Percentiles rank a stretch among this genome's conserved stretches.
phyloP scores from a whole-genome alignment of 2,797 vertebrate genomes.

The Podarcis siculus region DNA sequence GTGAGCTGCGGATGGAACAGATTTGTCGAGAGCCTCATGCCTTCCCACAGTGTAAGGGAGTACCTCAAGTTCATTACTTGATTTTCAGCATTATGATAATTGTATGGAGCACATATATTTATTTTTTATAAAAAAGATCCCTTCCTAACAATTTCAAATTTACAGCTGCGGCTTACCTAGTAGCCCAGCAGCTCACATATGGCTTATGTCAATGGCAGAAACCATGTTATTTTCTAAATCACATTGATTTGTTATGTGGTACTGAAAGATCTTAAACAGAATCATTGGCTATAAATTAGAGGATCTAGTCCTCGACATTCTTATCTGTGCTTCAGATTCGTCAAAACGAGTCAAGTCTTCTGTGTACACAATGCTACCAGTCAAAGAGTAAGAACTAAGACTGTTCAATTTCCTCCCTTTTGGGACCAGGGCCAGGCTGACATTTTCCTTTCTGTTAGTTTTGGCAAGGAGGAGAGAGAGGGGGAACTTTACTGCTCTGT shows the following conservation, averaged over 20 bases:
- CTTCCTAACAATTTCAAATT: slow-evolving; percentile 74
- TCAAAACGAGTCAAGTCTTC: slow-evolving; percentile 80
- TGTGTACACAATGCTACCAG: slow-evolving; percentile 83
- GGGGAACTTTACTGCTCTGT: slow-evolving; percentile 82
- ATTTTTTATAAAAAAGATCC: slow-evolving; percentile 64
- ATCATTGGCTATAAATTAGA: slow-evolving; percentile 81
- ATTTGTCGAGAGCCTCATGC: slow-evolving; percentile 53
- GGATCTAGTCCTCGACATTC: slow-evolving; percentile 78
- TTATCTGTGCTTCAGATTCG: slow-evolving; percentile 80
- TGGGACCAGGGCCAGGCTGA: slow-evolving; percentile 80
- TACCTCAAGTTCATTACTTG: slow-evolving; percentile 69
- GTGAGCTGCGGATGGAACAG: slow-evolving; percentile 48
- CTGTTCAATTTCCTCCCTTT: slow-evolving; percentile 82
- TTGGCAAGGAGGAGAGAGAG: slow-evolving; percentile 81
- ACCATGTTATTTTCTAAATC: slow-evolving; percentile 80
- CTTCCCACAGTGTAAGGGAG: slow-evolving; percentile 57
- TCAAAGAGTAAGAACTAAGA: slow-evolving; percentile 81
- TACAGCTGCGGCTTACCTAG: slow-evolving; percentile 77
- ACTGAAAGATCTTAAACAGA: slow-evolving; percentile 83
- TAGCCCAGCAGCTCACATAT: slow-evolving; percentile 82
- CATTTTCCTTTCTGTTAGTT: slow-evolving; percentile 85
- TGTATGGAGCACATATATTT: slow-evolving; percentile 55
- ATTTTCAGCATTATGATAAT: slow-evolving; percentile 73
- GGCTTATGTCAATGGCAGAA: slow-evolving; percentile 83
- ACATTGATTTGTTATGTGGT: slow-evolving; percentile 83